Base-by-base conservation (phyloP, 2,113 vertebrate genomes). In the Syngnathus scovelli region DNA sequence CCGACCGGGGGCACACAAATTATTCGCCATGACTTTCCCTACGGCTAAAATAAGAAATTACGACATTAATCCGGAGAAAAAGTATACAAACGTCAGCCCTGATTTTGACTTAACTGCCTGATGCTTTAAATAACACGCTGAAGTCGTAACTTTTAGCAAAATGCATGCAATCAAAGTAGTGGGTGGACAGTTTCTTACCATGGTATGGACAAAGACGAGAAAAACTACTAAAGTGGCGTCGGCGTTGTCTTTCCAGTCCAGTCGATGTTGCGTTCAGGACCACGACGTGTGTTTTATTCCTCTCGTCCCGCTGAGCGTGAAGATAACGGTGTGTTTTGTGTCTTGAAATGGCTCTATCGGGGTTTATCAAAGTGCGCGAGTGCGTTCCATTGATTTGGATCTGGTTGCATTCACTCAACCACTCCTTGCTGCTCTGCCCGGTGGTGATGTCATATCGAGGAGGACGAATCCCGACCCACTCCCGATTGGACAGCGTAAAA, bases 341-440 rank as follows among this genome's bases (percentile, higher is more conserved):
- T 33, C 56, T 68, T 55, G 7, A 61, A 61, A 62, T 15, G 21
- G 6, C 11, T 43, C n/a, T 21, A 23, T 62, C 2, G 15, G 38
- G 10, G 33, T 63, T 69, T 60, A 54, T 51, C 37, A 67, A 21
- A 38, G 9, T 67, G 23, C 43, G 64, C 43, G 63, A 63, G 46
- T 72, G 0, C 60, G 68, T 27, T 78, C 71, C 82, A 86, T 87
- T 87, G 86, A 79, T 84, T 71, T 74, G 67, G 72, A 68, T 72
- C 73, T 71, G 2, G 36, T 78, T 41, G 39, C 71, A 27, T 46
- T 38, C 46, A 66, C 75, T 74, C 73, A 86, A 85, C 88, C 90
- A 88, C 88, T 87, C 89, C 89, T 87, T 78, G 63, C 78, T 77
- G 82, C 82, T 89, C 82, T 83, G 89, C 88, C 89, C 85, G 76